phyloP scores from a whole-genome alignment of 2,888 invertebrate species.

The Nesidiocoris tenuis region DNA sequence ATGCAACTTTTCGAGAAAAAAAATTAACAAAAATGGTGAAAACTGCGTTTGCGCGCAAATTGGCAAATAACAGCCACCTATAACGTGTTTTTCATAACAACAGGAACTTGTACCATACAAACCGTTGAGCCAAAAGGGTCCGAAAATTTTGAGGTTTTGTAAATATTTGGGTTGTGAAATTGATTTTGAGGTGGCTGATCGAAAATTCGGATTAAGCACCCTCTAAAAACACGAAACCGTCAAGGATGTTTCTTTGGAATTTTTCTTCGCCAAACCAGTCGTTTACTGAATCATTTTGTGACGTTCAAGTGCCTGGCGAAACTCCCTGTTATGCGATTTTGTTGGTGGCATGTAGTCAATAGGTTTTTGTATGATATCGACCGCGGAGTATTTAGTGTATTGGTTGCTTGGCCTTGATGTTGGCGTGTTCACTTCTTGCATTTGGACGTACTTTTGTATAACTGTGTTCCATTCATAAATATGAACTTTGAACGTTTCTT shows the following conservation, averaged over 20 bases:
- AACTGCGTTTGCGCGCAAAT: too few species aligned
- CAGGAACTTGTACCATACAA: too few species aligned
- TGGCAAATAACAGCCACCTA: too few species aligned
- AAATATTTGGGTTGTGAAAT: conserved; percentile 7
- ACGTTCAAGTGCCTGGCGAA: too few species aligned
- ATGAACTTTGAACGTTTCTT: conserved; percentile 26
- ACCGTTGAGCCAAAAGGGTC: too few species aligned
- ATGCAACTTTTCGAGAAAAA: too few species aligned
- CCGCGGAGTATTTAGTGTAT: conserved; percentile 18
- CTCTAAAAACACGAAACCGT: too few species aligned
- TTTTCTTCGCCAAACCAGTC: not conserved
- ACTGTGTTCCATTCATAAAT: conserved; percentile 10
- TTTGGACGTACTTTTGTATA: conserved; percentile 17
- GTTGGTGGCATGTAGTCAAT: not conserved
- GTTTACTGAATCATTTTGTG: conserved; percentile 8
- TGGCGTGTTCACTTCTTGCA: conserved; percentile 22
- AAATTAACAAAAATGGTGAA: too few species aligned
- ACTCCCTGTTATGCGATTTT: not conserved
- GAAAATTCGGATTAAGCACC: too few species aligned
- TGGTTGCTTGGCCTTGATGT: conserved; percentile 11
- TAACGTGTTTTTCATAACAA: too few species aligned
- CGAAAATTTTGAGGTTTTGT: too few species aligned
- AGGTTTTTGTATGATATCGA: conserved; percentile 22
- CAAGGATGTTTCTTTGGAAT: too few species aligned
- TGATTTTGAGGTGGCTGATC: not conserved